phyloP scores from a whole-genome alignment of 2,797 vertebrate genomes.

The Sebastes nivosus region DNA sequence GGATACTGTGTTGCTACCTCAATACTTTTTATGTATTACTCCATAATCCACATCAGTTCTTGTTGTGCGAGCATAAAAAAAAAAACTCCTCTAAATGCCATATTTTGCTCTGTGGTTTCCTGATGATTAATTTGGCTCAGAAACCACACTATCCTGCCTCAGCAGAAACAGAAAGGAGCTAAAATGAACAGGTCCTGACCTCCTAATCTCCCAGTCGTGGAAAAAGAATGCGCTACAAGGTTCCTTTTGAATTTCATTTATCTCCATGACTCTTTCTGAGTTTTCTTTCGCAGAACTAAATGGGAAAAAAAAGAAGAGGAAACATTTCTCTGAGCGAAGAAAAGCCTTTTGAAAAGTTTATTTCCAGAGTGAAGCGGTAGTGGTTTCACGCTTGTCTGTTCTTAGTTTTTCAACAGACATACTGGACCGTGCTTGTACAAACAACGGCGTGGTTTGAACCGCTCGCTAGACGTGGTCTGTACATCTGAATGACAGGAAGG shows the following conservation, averaged over 20 bases:
- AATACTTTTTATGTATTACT: constrained; percentile 19
- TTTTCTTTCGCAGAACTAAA: constrained; percentile 29
- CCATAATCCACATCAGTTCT: constrained; percentile 2
- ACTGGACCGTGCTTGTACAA: constrained; percentile 44
- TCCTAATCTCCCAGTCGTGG: constrained; percentile 45
- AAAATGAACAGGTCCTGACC: constrained; percentile 61
- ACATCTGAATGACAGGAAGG: constrained; percentile 64
- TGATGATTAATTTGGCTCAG: constrained; percentile 66
- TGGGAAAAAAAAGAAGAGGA: constrained; percentile 2
- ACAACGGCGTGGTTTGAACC: constrained; percentile 27
- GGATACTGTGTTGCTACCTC: constrained; percentile 5
- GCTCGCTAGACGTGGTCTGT: constrained; percentile 34
- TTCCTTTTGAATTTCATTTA: constrained; percentile 44
- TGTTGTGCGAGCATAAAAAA: constrained; percentile 45
- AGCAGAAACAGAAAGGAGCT: constrained; percentile 58
- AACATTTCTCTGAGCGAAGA: constrained; percentile 13
- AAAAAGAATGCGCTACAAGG: constrained; percentile 38
- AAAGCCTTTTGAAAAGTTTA: constrained; percentile 31
- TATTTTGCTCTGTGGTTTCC: constrained; percentile 36
- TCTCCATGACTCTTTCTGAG: constrained; percentile 26
- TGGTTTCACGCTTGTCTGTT: constrained; percentile 9
- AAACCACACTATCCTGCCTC: constrained; percentile 44
- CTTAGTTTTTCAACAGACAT: background rate
- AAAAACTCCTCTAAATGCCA: constrained; percentile 9
- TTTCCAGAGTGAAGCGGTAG: constrained; percentile 11